These are phyloP conservation scores for Scaptodrosophila lebanonensis DNA, from an alignment of 1,140 invertebrate genomes.

Conservation along the genomic window DNA sequence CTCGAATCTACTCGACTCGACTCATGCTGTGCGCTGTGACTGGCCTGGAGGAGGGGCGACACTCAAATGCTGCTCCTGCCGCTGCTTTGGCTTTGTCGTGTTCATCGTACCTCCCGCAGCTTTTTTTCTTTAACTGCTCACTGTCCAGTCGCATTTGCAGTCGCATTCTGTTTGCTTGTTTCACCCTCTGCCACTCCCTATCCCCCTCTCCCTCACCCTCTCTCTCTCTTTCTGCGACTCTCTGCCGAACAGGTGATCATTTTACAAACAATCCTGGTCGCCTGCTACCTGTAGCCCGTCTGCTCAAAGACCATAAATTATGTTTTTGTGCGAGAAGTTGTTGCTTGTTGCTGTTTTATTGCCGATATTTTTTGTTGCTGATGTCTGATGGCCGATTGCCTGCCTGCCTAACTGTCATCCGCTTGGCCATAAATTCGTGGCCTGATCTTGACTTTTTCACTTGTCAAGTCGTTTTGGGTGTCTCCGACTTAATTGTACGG, in stretches of 20 bases:
- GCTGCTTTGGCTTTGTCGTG: background rate
- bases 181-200: slow-evolving; percentile 18
- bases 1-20: slow-evolving; percentile 26
- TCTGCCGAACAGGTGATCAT: slow-evolving; percentile 66
- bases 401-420: slow-evolving; percentile 19
- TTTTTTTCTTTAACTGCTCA: slow-evolving; percentile 22
- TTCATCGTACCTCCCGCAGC: slow-evolving; percentile 30
- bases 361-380: slow-evolving; percentile 7
- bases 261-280: slow-evolving; percentile 54
- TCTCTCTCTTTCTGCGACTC: background rate
- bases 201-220: slow-evolving; percentile 5
- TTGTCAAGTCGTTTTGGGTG: slow-evolving; percentile 45
- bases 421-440: slow-evolving; percentile 49
- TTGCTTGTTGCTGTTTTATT: slow-evolving; percentile 32
- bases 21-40: slow-evolving; percentile 20
- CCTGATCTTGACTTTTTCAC: slow-evolving; percentile 43
- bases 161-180: slow-evolving; percentile 10
- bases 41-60: no score
- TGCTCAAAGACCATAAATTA: slow-evolving; percentile 62
- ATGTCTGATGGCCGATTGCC: background rate
- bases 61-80: no score
- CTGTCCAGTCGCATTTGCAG: slow-evolving; percentile 33
- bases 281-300: slow-evolving; percentile 42
- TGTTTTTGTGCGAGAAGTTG: slow-evolving; percentile 57
- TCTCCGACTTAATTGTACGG: slow-evolving; percentile 61